phyloP scores from a whole-genome alignment of 2,797 vertebrate genomes.

The Remorina albescens region DNA sequence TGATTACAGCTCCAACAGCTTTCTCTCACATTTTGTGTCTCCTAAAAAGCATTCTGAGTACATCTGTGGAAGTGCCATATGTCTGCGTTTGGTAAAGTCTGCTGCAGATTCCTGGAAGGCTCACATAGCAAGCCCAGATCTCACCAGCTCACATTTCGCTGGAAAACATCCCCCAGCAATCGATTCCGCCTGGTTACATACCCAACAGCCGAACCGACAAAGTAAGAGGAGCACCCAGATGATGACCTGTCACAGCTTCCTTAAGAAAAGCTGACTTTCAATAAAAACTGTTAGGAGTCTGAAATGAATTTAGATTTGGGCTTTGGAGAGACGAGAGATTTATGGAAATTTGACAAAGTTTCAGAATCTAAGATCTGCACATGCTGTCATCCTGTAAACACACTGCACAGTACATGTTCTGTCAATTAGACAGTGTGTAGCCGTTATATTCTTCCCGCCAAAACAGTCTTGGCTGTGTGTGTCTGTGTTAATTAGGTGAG shows the following conservation, averaged over 20 bases:
- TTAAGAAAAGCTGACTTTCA: background rate
- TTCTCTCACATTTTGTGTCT: background rate
- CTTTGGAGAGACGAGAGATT: background rate
- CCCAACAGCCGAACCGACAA: conserved; percentile 6
- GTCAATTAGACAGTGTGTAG: conserved; percentile 24
- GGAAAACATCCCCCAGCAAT: conserved; percentile 24
- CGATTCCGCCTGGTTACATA: conserved; percentile 11
- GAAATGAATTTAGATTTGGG: background rate
- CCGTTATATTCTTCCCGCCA: conserved; percentile 49
- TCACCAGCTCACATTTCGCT: conserved; percentile 32
- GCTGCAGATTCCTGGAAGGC: conserved; percentile 8
- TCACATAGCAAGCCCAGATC: conserved; percentile 13
- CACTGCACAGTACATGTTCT: background rate
- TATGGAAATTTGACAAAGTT: background rate
- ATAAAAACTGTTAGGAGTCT: background rate
- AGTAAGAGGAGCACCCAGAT: background rate
- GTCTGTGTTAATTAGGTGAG: conserved; percentile 73
- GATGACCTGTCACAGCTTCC: background rate
- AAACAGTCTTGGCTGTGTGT: conserved; percentile 45
- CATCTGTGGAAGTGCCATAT: conserved; percentile 7
- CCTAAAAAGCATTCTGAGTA: background rate
- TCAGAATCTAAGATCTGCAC: background rate
- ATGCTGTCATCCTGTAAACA: background rate
- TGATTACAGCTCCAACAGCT: background rate
- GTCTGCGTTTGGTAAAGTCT: background rate